Base-by-base conservation (phyloP, 1,140 invertebrate species). In the Apocrypta bakeri region DNA sequence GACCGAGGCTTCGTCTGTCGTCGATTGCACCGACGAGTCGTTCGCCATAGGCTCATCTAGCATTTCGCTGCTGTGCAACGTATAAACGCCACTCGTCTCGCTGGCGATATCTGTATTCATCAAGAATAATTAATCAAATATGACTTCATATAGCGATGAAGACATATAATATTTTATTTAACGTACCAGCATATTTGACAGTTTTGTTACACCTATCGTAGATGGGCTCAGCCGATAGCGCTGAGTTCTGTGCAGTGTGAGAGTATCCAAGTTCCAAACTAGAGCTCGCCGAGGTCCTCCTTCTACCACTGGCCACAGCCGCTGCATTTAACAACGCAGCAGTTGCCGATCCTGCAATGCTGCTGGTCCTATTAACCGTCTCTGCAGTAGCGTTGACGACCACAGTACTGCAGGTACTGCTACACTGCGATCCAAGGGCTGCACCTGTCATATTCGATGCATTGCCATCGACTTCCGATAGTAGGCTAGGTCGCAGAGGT, bases 241-340 rank as follows among this genome's bases (percentile, higher is more conserved):
- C 93, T 1, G 96, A 97, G 89, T 97, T 96, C 90, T 97, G 96
- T 12, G 96, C 95, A 2, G 96, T 97, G 87, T 97, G 96, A 82
- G 95, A 96, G 85, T 95, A 97, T 40, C 96, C 95, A 66, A 96
- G 89, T 90, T 97, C 96, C 85, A 96, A 91, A 86, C 96, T 96
- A 76, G 95, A 96, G 17, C 94, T 95, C 27, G 95, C 95, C 25
- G 94, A 96, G 79, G 93, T 92, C 88, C 93, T 93, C 64, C 88
- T 87, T 9, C 48, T 37, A 0, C 29, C 25, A 1, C 17, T 7
- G 14, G 82, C n/a, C 0, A 12, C 40, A 17, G 78, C 56, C 0
- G 72, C 72, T 12, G 48, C 74, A 25, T 61, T 48, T 4, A 79
- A 40, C 11, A 68, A 11, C 3, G 76, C 76, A 8, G 75, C 31